phyloP scores from a whole-genome alignment of 2,113 vertebrate genomes.

The Astur gentilis region DNA sequence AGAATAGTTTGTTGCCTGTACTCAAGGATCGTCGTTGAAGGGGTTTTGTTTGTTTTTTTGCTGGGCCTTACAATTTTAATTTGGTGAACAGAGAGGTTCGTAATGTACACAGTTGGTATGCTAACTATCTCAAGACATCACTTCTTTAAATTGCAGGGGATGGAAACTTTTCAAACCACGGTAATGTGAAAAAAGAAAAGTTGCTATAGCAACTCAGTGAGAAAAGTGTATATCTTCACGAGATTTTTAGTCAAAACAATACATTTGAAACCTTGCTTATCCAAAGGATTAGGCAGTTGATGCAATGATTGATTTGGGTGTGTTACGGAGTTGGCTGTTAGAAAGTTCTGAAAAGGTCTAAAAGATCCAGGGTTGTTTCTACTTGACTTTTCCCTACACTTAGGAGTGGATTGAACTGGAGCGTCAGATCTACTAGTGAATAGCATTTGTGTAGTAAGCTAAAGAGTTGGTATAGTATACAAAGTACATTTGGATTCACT shows the following conservation, averaged over 20 bases:
- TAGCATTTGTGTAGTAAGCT: not conserved
- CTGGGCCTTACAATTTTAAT: not conserved
- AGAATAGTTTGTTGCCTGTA: not conserved
- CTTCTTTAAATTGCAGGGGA: not conserved
- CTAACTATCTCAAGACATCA: not conserved
- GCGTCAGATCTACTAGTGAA: not conserved
- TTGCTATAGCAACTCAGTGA: conserved; percentile 34
- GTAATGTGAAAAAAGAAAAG: not conserved
- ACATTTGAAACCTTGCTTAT: not conserved
- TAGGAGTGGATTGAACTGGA: not conserved
- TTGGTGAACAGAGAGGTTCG: not conserved
- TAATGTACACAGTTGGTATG: not conserved
- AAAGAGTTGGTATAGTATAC: not conserved
- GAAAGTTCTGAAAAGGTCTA: not conserved
- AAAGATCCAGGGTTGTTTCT: not conserved
- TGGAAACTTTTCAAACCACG: conserved; percentile 5
- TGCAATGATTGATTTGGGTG: not conserved
- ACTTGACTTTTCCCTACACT: not conserved
- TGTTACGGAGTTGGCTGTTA: not conserved
- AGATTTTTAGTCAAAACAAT: not conserved
- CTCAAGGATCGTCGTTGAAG: not conserved
- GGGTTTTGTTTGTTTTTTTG: not conserved
- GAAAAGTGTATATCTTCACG: not conserved
- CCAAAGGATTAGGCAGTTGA: not conserved
- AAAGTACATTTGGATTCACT: not conserved